A percentile compares a stretch with the other conserved stretches of the same genome.
phyloP scores from a whole-genome alignment of 2,888 invertebrate species.

The Alloplasta piceator region DNA sequence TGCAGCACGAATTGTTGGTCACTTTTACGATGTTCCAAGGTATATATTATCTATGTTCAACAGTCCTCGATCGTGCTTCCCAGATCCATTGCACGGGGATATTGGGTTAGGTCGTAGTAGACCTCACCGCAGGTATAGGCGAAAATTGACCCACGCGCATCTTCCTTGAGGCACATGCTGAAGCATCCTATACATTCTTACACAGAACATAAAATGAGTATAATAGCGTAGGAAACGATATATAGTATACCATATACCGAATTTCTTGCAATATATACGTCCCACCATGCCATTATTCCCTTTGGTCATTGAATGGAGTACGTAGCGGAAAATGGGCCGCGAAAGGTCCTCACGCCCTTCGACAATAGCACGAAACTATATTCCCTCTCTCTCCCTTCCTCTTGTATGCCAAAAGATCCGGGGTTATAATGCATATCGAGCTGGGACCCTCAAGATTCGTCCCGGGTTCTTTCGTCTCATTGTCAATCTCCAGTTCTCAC shows the following conservation, averaged over 20 bases:
- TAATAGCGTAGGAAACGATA: conserved; percentile 27
- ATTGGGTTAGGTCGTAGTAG: conserved; percentile 15
- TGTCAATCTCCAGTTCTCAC: conserved; percentile 47
- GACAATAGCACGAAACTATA: conserved; percentile 68
- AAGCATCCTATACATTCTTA: not conserved
- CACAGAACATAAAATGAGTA: conserved; percentile 17
- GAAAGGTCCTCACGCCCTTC: conserved; percentile 73
- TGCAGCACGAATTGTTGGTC: conserved; percentile 23
- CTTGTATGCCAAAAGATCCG: not conserved
- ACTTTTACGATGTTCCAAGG: conserved; percentile 20
- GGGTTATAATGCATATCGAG: conserved; percentile 7
- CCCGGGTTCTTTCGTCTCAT: conserved; percentile 53
- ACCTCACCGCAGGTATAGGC: conserved; percentile 47
- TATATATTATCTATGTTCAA: conserved; percentile 1
- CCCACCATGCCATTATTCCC: conserved; percentile 53
- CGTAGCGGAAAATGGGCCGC: conserved; percentile 72
- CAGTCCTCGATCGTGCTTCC: conserved; percentile 24
- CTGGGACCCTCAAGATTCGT: conserved; percentile 56
- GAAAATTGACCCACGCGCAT: conserved; percentile 64
- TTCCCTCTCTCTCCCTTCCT: conserved; percentile 30
- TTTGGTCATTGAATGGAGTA: conserved; percentile 69
- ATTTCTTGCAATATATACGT: conserved; percentile 21
- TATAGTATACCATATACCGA: not conserved
- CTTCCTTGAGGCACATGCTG: conserved; percentile 31
- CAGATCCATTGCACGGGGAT: conserved; percentile 37